phyloP scores from a whole-genome alignment of 2,113 vertebrate species.

The Anoplopoma fimbria region DNA sequence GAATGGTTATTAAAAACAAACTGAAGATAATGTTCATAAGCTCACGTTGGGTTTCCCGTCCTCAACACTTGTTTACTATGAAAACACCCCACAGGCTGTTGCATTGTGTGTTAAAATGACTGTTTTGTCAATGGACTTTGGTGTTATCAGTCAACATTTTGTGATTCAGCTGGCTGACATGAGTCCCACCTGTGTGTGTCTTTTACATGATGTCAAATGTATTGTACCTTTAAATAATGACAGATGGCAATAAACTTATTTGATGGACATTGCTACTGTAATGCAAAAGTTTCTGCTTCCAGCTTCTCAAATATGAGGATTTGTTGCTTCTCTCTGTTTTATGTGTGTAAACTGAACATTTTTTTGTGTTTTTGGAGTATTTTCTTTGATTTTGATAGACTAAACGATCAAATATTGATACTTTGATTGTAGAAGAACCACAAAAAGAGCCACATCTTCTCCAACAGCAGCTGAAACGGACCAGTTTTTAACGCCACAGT shows the following conservation, averaged over 20 bases:
- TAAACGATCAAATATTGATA: background rate
- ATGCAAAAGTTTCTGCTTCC: background rate
- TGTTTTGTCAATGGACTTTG: slow-evolving; percentile 8
- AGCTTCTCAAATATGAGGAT: background rate
- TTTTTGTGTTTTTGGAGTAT: background rate
- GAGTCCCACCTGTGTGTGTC: slow-evolving; percentile 31
- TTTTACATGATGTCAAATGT: slow-evolving; percentile 48
- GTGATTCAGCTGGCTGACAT: slow-evolving; percentile 45
- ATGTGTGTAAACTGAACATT: background rate
- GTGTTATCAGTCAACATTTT: slow-evolving; percentile 3
- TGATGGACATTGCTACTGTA: slow-evolving; percentile 1
- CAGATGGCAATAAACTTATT: slow-evolving; percentile 61
- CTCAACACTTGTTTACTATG: slow-evolving; percentile 9
- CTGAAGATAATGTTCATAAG: slow-evolving; percentile 26
- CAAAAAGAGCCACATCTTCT: background rate
- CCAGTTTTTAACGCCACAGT: background rate
- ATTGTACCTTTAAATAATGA: slow-evolving; percentile 38
- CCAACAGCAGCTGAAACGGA: background rate
- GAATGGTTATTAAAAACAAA: no score
- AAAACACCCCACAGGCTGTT: background rate
- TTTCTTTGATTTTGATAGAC: background rate
- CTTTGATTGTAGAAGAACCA: background rate
- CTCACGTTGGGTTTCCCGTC: slow-evolving; percentile 10
- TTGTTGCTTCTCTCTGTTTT: background rate
- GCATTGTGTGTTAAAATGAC: background rate